These are phyloP conservation scores for Glossosoma conforme DNA, from an alignment of 1,140 invertebrate genomes.

Conservation along the genomic window DNA sequence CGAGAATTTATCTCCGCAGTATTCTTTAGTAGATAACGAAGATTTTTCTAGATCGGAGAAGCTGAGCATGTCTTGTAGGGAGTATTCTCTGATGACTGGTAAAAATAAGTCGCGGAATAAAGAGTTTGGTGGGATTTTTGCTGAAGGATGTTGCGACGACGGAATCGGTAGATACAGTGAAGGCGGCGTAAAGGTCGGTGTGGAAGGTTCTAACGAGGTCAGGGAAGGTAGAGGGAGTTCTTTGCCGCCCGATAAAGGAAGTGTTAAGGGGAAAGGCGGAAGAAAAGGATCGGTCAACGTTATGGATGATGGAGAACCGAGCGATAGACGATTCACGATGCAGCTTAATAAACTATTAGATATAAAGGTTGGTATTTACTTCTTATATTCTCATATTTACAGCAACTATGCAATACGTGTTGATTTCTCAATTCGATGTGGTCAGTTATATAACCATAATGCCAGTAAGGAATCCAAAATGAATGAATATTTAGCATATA, in stretches of 20 bases:
- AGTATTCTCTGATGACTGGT: constrained; percentile 21
- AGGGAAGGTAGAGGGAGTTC: not conserved
- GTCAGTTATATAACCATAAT: no score
- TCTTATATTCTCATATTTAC: no score
- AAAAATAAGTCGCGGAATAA: constrained; percentile 19
- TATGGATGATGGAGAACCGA: not conserved
- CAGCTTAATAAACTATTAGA: constrained; percentile 26
- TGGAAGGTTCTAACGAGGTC: not conserved
- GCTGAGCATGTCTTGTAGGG: constrained; percentile 24
- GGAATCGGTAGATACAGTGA: not conserved
- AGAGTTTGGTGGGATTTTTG: constrained; percentile 22
- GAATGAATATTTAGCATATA: no score
- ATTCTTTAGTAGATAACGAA: constrained; percentile 13
- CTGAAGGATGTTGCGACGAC: constrained; percentile 4
- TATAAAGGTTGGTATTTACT: constrained; percentile 18
- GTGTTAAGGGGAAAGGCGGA: not conserved
- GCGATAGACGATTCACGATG: constrained; percentile 17
- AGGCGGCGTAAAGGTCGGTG: not conserved
- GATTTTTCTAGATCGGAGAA: constrained; percentile 28
- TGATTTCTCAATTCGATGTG: no score
- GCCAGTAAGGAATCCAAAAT: no score
- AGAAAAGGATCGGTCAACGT: not conserved
- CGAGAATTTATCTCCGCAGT: constrained; percentile 29
- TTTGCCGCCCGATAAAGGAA: constrained; percentile 11
- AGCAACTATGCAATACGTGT: not conserved